A percentile compares a stretch with the other conserved stretches of the same genome.
Conservation (phyloP, 2,888 invertebrate genomes). For the Eupeodes luniger region DNA sequence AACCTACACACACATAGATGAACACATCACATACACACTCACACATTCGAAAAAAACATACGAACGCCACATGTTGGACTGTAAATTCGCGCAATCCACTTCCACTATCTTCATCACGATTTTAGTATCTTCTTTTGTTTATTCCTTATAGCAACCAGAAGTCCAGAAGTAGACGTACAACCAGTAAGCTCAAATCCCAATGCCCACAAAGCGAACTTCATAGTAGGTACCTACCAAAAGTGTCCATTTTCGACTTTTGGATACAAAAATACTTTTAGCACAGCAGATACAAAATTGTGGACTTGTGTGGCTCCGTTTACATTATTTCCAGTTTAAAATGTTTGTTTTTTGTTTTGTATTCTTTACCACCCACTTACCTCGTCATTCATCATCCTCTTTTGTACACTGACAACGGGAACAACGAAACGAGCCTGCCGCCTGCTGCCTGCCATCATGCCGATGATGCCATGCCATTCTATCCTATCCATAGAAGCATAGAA, state of each 20-base stretch:
- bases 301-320: slow-evolving; percentile 19
- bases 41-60: background rate
- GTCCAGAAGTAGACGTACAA: background rate
- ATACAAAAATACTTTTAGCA: background rate
- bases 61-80: slow-evolving; percentile 48
- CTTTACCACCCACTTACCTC: slow-evolving; percentile 27
- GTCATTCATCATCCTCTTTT: slow-evolving; percentile 30
- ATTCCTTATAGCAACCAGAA: background rate
- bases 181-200: slow-evolving; percentile 33
- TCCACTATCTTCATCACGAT: slow-evolving; percentile 33
- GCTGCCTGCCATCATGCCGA: background rate
- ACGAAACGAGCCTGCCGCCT: slow-evolving; percentile 1
- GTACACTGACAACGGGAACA: background rate
- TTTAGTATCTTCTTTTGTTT: slow-evolving; percentile 27
- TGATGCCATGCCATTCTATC: background rate
- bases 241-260: background rate
- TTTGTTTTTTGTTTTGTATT: background rate
- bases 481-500: background rate
- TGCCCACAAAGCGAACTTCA: slow-evolving; percentile 16
- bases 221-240: slow-evolving; percentile 31
- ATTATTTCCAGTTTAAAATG: slow-evolving; percentile 13
- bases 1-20: slow-evolving; percentile 14
- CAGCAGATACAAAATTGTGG: background rate
- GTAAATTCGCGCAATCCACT: slow-evolving; percentile 71
- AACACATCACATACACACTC: background rate